Evolutionary conservation across 2,888 invertebrate species (phyloP).

Genomic region (Schrankia costaestrigalis): DNA sequence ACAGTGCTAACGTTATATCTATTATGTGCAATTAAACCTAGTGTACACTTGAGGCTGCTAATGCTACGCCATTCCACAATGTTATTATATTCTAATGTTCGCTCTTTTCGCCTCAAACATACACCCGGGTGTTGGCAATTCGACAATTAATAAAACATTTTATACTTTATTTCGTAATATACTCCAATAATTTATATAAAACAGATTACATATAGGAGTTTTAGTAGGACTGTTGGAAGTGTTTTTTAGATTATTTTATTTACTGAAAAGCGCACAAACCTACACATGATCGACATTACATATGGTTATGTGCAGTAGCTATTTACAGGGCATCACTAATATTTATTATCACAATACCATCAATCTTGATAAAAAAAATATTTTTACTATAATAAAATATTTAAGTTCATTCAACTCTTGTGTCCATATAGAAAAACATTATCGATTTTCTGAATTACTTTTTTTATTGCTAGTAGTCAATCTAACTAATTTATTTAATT

Average conservation of each 20-base stretch:
- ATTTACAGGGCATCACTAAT: slow-evolving; percentile 56
- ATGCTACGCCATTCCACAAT: slow-evolving; percentile 16
- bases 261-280: slow-evolving; percentile 46
- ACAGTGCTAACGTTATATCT: slow-evolving; percentile 47
- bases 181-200: slow-evolving; percentile 41
- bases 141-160: slow-evolving; percentile 61
- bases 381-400: slow-evolving; percentile 12
- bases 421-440: slow-evolving; percentile 7
- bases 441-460: no score
- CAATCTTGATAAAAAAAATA: slow-evolving; percentile 23
- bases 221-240: slow-evolving; percentile 31
- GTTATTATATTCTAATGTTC: slow-evolving; percentile 22
- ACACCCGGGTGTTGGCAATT: slow-evolving; percentile 62
- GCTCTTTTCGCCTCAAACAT: slow-evolving; percentile 34
- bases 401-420: slow-evolving; percentile 16
- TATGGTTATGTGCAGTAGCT: slow-evolving; percentile 40
- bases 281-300: slow-evolving; percentile 39
- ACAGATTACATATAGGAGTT: slow-evolving; percentile 34
- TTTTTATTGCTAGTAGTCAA: no score
- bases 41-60: slow-evolving; percentile 39
- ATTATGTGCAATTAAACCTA: slow-evolving; percentile 46
- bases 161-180: slow-evolving; percentile 32
- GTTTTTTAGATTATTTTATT: slow-evolving; percentile 29
- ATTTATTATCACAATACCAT: slow-evolving; percentile 54
- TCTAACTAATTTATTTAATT: slow-evolving; percentile 13